Conservation (phyloP, 2,888 invertebrate genomes). For the Cephonodes hylas region DNA sequence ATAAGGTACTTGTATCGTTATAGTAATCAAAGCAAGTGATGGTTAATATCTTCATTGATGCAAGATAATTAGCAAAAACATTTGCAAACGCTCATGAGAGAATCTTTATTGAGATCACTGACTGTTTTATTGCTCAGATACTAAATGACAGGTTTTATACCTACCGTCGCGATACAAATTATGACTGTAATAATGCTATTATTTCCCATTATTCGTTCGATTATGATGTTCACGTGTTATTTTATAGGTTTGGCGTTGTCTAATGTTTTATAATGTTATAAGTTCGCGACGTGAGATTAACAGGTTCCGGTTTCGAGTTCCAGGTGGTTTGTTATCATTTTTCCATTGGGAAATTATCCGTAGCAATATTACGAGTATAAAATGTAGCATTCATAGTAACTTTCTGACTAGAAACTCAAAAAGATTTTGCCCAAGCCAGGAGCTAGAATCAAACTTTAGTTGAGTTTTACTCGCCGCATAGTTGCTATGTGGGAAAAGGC, state of each 20-base stretch:
- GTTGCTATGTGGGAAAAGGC: too few species aligned
- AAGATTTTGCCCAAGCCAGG: neutral
- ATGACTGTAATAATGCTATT: neutral
- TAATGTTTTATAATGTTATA: too few species aligned
- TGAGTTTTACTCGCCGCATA: neutral
- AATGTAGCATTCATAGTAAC: too few species aligned
- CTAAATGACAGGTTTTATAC: neutral
- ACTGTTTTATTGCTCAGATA: neutral
- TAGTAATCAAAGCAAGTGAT: neutral
- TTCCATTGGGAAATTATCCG: too few species aligned
- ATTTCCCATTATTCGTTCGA: neutral
- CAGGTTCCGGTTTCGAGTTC: too few species aligned
- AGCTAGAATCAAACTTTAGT: too few species aligned
- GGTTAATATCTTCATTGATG: neutral
- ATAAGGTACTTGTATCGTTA: neutral
- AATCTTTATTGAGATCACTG: neutral
- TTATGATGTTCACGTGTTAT: neutral
- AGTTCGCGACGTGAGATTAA: too few species aligned
- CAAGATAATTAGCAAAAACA: neutral
- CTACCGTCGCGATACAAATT: neutral
- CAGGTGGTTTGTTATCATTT: too few species aligned
- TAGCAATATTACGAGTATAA: too few species aligned
- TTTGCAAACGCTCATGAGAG: neutral
- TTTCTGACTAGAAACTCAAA: too few species aligned
- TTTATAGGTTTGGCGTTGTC: neutral